Percentiles rank a stretch among this genome's conserved stretches.
Evolutionary conservation across 2,113 vertebrate species (phyloP).

Genomic region (Fregata magnificens): DNA sequence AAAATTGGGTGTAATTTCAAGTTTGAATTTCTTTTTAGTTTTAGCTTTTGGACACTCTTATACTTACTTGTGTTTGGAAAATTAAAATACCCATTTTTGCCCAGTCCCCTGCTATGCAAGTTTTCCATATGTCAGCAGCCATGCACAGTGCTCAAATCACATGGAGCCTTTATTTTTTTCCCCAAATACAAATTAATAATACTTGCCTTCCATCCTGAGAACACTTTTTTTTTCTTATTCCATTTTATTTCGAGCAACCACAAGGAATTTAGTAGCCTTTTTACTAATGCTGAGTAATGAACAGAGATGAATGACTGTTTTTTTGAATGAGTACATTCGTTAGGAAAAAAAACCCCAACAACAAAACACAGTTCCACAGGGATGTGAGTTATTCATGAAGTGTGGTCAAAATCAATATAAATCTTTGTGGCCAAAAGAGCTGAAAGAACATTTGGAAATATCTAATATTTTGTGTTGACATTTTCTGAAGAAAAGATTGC

Average conservation of each 20-base stretch:
- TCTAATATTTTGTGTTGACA: neutral
- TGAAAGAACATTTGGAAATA: constrained; percentile 2
- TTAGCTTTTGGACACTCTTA: neutral
- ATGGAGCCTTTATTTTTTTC: neutral
- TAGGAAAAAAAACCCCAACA: neutral
- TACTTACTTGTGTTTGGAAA: neutral
- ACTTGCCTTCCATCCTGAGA: neutral
- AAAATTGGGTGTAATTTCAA: neutral
- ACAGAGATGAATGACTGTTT: neutral
- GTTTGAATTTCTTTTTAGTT: neutral
- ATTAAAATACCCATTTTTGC: neutral
- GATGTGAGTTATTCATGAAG: neutral
- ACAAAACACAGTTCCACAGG: neutral
- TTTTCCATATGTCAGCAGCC: neutral
- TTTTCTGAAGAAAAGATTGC: neutral
- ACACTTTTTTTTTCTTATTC: neutral
- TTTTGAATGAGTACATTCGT: neutral
- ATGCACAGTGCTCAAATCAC: neutral
- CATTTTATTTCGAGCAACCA: neutral
- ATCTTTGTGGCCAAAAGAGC: neutral
- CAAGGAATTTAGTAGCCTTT: neutral
- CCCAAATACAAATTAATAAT: neutral
- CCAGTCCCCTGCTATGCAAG: neutral
- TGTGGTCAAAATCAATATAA: neutral
- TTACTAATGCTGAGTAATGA: neutral